These are phyloP conservation scores for Torymus tubicola DNA, from an alignment of 2,888 invertebrate genomes.

Conservation along the genomic window DNA sequence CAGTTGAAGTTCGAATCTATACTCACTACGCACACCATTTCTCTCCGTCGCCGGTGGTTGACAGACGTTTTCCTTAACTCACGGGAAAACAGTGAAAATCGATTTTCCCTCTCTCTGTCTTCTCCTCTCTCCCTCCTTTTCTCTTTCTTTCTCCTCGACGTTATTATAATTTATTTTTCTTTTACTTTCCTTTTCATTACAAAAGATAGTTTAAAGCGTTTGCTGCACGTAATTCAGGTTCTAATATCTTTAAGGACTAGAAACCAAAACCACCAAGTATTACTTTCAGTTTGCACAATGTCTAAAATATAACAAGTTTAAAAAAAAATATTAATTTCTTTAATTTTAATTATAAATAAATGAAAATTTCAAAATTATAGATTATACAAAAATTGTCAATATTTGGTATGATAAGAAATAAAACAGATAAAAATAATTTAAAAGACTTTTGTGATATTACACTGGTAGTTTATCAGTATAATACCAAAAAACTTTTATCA, in stretches of 20 bases:
- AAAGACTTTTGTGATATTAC: too few species aligned
- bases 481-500: too few species aligned
- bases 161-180: not conserved
- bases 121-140: not conserved
- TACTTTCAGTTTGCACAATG: slow-evolving; percentile 18
- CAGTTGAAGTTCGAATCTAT: slow-evolving; percentile 37
- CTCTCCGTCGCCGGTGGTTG: slow-evolving; percentile 60
- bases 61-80: slow-evolving; percentile 65
- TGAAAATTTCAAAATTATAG: too few species aligned
- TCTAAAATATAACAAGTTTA: not conserved
- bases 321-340: not conserved
- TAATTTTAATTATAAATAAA: too few species aligned
- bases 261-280: slow-evolving; percentile 51
- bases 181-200: not conserved
- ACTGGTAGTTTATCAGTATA: too few species aligned
- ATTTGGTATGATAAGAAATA: too few species aligned
- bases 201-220: slow-evolving; percentile 36
- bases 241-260: slow-evolving; percentile 51
- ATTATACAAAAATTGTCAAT: too few species aligned
- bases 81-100: slow-evolving; percentile 64
- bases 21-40: slow-evolving; percentile 54
- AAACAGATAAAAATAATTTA: too few species aligned
- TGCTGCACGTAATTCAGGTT: slow-evolving; percentile 42
- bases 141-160: not conserved
- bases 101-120: slow-evolving; percentile 59